These are phyloP conservation scores for Microplitis manilae DNA, from an alignment of 2,888 invertebrate genomes.

Conservation along the genomic window DNA sequence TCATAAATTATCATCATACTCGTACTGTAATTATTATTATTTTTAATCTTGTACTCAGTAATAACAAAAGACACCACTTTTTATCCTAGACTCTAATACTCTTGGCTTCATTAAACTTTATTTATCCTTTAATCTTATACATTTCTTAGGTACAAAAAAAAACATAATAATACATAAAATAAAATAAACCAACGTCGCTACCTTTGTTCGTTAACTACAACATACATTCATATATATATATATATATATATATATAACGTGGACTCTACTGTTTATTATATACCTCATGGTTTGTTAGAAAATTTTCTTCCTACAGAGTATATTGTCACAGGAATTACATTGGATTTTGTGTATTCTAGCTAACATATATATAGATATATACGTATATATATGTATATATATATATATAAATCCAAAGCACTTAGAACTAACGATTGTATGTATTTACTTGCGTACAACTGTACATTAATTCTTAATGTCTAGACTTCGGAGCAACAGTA, in stretches of 20 bases:
- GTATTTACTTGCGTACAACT: not conserved
- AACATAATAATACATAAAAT: too few relatives aligned
- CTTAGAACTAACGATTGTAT: not conserved
- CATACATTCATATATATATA: not conserved
- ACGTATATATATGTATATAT: too few relatives aligned
- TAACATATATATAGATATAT: not conserved
- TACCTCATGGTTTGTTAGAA: not conserved
- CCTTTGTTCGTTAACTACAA: not conserved
- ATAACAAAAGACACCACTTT: not conserved
- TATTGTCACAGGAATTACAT: constrained; percentile 22
- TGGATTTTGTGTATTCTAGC: constrained; percentile 22
- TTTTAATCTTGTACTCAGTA: not conserved
- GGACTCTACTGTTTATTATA: not conserved
- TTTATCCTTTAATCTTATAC: not conserved
- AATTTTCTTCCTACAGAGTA: not conserved
- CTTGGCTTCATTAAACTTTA: not conserved
- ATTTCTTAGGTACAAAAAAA: not conserved
- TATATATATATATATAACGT: not conserved
- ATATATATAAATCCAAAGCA: not conserved
- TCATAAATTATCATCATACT: too few relatives aligned
- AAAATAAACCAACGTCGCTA: not conserved
- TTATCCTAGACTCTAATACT: not conserved
- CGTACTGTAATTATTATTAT: not conserved
- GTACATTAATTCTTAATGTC: not conserved
- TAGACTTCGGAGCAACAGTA: not conserved